Percentiles rank a stretch among this genome's conserved stretches.
These are phyloP conservation scores for Dromas ardeola DNA, from an alignment of 2,113 vertebrate genomes.

Conservation along the genomic window DNA sequence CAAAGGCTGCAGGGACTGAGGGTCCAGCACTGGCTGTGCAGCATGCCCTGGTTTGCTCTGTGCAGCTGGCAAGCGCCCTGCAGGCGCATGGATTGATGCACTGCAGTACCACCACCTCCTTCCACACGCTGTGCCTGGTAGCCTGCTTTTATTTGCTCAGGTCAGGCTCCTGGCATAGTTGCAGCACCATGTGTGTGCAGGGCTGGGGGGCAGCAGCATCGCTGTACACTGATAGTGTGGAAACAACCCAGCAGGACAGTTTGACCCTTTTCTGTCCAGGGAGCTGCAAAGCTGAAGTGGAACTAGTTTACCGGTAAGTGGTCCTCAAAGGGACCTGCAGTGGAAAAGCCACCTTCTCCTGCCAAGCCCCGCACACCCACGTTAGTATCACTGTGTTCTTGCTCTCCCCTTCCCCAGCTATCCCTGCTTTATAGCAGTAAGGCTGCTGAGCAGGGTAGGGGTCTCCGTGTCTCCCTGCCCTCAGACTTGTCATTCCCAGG, in stretches of 20 bases:
- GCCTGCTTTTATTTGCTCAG: neutral
- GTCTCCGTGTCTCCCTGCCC: neutral
- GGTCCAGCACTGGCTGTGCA: neutral
- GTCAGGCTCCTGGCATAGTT: neutral
- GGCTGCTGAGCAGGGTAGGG: too few relatives aligned
- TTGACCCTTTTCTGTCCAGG: neutral
- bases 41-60: neutral
- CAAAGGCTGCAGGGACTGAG: fast-evolving
- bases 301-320: neutral
- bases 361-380: neutral
- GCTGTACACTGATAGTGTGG: fast-evolving
- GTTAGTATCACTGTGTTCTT: fast-evolving
- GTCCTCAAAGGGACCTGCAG: neutral
- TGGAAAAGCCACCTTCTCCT: neutral
- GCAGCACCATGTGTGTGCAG: neutral
- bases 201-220: neutral
- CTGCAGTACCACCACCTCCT: neutral
- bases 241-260: fast-evolving
- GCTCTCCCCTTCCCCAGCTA: neutral
- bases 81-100: fast-evolving
- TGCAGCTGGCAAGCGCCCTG: fast-evolving
- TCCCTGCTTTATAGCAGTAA: neutral
- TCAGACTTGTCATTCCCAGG: neutral
- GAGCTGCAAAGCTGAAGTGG: neutral
- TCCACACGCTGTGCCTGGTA: neutral